Base-by-base conservation (phyloP, 2,888 invertebrate species). In the Ophion slaviceki region DNA sequence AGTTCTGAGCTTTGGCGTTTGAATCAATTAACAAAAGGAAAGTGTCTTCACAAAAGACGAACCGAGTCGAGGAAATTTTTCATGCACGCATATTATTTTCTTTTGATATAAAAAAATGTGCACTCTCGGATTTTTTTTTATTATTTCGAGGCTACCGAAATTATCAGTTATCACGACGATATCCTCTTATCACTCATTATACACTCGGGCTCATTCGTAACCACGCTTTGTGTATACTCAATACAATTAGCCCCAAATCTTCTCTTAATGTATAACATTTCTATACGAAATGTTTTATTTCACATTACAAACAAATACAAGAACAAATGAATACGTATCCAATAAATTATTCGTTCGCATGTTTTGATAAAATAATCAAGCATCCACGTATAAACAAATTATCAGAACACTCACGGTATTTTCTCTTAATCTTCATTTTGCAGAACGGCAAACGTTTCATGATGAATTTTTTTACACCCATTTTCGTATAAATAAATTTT, bases 381-480 rank as follows among this genome's bases (percentile, higher is more conserved):
- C 14, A 47, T 47, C 10, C 14, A 47, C 45, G 8, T 47, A 14
- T 47, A 47, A 47, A 47, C 4, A 47, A 47, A 47, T 47, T 10
- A 47, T 4, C 2, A 14, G 14, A 3, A 17, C 66, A 90, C 91
- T 91, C 87, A 92, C 92, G 88, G 80, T 89, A 90, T 80, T 92
- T 92, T 68, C 90, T 88, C 80, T 91, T 91, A 20, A 89, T 83
- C 84, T 92, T 93, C 82, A 91, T 88, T 84, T 92, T 92, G 90
- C 91, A 92, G 80, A 93, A 92, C 10, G 92, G 92, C 86, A 93
- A 90, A 80, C 92, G 88, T 80, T 93, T 93, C 91, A 92, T 91
- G 61, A 93, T 90, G 62, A 93, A 93, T 84, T 91, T 93, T 87
- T 92, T 92, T 79, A 93, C 91, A 74, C 93, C 93, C 93, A 93